Conservation (phyloP, 2,797 vertebrate genomes). For the Ciconia nigra region DNA sequence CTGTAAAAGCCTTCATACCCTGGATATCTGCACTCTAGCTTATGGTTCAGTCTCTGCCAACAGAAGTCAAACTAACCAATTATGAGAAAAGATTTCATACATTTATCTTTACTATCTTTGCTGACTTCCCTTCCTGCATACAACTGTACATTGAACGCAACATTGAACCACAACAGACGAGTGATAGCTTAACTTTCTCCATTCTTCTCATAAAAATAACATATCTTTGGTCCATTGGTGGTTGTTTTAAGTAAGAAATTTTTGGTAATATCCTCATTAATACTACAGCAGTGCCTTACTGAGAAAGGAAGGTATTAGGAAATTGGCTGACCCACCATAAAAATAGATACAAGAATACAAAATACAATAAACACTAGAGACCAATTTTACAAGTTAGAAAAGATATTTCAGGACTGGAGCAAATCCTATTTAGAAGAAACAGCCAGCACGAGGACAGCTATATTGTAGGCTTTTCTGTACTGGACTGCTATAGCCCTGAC, state of each 20-base stretch:
- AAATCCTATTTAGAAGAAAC: background rate
- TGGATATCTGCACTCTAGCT: background rate
- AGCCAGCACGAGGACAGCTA: background rate
- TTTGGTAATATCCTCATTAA: background rate
- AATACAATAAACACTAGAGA: background rate
- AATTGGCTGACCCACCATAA: background rate
- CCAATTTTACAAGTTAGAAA: background rate
- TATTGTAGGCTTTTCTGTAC: background rate
- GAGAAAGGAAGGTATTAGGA: background rate
- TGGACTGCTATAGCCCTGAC: background rate
- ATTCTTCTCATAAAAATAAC: background rate
- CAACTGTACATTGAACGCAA: background rate
- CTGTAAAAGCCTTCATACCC: background rate
- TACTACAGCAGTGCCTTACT: background rate
- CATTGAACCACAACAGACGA: background rate
- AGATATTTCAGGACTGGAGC: background rate
- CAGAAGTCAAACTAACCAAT: background rate
- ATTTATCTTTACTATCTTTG: background rate
- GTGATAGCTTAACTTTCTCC: background rate
- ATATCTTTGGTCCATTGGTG: background rate
- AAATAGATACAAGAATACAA: background rate
- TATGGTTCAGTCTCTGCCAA: background rate
- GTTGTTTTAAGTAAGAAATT: background rate
- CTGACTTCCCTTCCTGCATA: background rate
- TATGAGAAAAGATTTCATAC: background rate